Percentiles rank a stretch among this genome's conserved stretches.
Evolutionary conservation across 2,797 vertebrate genomes (phyloP).

Genomic region (Gallirallus australis): DNA sequence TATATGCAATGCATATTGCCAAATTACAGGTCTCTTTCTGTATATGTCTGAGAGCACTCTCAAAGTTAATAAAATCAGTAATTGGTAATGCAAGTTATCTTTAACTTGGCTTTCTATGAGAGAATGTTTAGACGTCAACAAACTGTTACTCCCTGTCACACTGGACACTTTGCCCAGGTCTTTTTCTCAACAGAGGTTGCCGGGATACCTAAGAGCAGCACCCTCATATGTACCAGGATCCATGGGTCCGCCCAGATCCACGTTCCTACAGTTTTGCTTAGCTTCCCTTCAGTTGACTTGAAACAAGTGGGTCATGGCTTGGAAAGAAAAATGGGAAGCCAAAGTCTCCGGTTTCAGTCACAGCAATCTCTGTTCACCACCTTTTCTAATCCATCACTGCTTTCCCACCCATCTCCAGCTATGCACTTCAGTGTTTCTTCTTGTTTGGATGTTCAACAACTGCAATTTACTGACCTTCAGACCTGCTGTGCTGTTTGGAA

Average conservation of each 20-base stretch:
- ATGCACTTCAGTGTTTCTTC: not conserved
- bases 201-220: not conserved
- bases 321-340: not conserved
- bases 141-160: not conserved
- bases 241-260: not conserved
- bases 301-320: not conserved
- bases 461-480: not conserved
- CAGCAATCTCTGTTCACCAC: not conserved
- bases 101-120: not conserved
- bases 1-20: constrained; percentile 34
- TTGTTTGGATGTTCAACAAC: not conserved
- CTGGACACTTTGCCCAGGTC: not conserved
- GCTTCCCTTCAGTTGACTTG: not conserved
- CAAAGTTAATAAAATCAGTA: constrained; percentile 53
- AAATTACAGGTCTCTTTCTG: constrained; percentile 56
- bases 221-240: not conserved
- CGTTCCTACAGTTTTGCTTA: not conserved
- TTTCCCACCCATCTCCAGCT: not conserved
- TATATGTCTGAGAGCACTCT: not conserved
- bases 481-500: not conserved
- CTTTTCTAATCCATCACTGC: not conserved
- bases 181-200: not conserved
- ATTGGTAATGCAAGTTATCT: not conserved
- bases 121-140: not conserved
- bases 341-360: not conserved